These are phyloP conservation scores for Harpagus bidentatus DNA, from an alignment of 2,113 vertebrate genomes.

Conservation along the genomic window DNA sequence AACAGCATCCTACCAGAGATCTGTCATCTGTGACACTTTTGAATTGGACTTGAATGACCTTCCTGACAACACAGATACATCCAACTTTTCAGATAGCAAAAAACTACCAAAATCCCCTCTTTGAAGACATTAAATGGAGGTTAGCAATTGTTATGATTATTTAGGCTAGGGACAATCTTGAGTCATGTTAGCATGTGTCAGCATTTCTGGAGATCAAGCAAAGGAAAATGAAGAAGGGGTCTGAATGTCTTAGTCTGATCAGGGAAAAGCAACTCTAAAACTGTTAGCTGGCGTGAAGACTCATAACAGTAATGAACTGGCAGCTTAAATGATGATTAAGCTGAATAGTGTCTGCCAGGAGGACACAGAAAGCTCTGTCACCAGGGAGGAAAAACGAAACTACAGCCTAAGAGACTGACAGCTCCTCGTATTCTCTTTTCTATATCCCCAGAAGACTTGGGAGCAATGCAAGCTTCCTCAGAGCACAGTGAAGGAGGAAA, in stretches of 20 bases:
- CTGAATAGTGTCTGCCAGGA: background rate
- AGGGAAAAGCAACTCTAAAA: constrained; percentile 9
- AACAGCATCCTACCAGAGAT: background rate
- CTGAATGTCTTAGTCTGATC: constrained; percentile 15
- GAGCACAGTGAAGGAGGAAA: background rate
- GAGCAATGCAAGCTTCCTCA: background rate
- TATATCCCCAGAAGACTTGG: background rate
- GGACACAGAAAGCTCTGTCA: constrained; percentile 11
- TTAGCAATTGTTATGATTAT: constrained; percentile 26
- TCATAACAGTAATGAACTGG: constrained; percentile 26
- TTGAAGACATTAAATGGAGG: background rate
- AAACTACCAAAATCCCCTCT: background rate
- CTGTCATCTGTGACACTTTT: background rate
- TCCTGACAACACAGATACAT: background rate
- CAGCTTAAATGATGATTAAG: constrained; percentile 44
- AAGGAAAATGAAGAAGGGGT: background rate
- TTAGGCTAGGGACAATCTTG: background rate
- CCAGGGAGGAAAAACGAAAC: background rate
- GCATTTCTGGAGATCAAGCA: constrained; percentile 34
- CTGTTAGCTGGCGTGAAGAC: background rate
- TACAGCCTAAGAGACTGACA: background rate
- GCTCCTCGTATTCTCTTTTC: background rate
- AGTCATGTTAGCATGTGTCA: constrained; percentile 13
- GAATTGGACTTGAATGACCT: background rate
- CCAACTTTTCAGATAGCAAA: background rate